A percentile compares a stretch with the other conserved stretches of the same genome.
Conservation (phyloP, 2,888 invertebrate genomes). For the Bimastos eiseni region DNA sequence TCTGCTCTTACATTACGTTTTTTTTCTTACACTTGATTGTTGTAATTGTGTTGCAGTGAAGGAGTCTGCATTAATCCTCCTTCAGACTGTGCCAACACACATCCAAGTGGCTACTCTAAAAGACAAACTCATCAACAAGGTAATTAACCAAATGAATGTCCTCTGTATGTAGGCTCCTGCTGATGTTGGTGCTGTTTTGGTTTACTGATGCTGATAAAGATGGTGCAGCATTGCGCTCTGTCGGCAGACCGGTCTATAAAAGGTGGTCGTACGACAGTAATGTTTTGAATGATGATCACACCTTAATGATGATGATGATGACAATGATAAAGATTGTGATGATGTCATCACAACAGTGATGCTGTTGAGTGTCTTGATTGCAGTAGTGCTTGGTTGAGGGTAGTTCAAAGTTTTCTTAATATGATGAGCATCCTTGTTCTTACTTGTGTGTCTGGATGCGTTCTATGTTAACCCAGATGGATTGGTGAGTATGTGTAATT, state of each 20-base stretch:
- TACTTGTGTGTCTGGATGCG: background rate
- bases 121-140: conserved; percentile 69
- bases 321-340: background rate
- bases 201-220: background rate
- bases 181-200: background rate
- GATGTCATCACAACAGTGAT: background rate
- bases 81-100: conserved; percentile 98
- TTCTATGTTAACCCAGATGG: background rate
- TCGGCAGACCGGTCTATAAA: too few species aligned
- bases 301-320: background rate
- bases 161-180: background rate
- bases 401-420: too few species aligned
- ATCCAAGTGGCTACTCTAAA: conserved; percentile 85
- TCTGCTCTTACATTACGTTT: background rate
- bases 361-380: background rate
- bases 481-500: background rate
- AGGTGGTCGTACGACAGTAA: background rate
- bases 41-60: conserved; percentile 40
- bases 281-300: background rate
- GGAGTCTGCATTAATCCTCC: conserved; percentile 51
- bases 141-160: conserved; percentile 59
- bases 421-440: too few species aligned
- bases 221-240: too few species aligned
- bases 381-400: too few species aligned
- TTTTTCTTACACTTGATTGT: background rate